Conservation (phyloP, 2,113 vertebrate species). For the Dasyurus viverrinus region DNA sequence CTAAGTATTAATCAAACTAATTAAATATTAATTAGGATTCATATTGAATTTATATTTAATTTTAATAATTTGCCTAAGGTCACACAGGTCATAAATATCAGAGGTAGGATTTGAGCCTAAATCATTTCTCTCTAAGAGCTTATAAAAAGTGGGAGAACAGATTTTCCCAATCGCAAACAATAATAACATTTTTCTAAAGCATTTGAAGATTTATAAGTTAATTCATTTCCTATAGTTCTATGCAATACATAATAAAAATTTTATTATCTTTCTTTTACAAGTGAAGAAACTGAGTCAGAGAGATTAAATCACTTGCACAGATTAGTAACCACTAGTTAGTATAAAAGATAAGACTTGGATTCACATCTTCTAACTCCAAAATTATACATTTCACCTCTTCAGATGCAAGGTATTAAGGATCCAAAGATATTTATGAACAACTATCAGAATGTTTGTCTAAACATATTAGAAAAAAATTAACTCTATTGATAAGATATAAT, state of each 20-base stretch:
- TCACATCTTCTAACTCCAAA: not conserved
- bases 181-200: not conserved
- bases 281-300: not conserved
- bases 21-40: too few species aligned
- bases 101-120: not conserved
- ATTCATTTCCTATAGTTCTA: slow-evolving; percentile 9
- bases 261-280: not conserved
- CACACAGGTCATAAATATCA: not conserved
- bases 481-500: not conserved
- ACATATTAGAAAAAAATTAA: not conserved
- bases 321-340: not conserved
- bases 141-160: not conserved
- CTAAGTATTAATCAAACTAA: not conserved
- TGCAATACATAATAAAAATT: not conserved
- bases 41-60: not conserved
- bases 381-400: slow-evolving; percentile 27
- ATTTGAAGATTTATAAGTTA: not conserved
- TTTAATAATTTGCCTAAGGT: not conserved
- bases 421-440: slow-evolving; percentile 27
- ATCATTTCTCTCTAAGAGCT: not conserved
- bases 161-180: not conserved
- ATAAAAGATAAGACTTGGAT: not conserved
- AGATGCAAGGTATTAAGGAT: slow-evolving; percentile 22
- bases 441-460: not conserved
- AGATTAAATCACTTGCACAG: not conserved